A percentile compares a stretch with the other conserved stretches of the same genome.
These are phyloP conservation scores for Lanius collurio DNA, from an alignment of 2,113 vertebrate species.

Conservation along the genomic window DNA sequence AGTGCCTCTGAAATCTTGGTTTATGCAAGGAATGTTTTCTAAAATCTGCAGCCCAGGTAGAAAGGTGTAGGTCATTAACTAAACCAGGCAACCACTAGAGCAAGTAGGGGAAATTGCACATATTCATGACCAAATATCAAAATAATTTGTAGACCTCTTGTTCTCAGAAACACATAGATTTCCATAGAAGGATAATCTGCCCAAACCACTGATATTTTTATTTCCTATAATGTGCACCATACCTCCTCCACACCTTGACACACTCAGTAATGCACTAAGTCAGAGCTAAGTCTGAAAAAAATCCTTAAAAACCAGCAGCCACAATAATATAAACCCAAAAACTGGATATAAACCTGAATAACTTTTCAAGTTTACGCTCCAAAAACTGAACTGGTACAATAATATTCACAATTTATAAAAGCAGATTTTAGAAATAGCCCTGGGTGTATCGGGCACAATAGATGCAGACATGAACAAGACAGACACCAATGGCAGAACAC, in stretches of 20 bases:
- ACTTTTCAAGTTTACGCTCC: background rate
- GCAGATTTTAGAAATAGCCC: background rate
- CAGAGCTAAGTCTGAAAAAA: background rate
- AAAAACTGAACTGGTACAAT: background rate
- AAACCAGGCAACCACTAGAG: background rate
- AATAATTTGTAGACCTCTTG: background rate
- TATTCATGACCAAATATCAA: background rate
- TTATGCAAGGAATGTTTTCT: background rate
- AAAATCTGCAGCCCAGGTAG: background rate
- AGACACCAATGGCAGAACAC: background rate
- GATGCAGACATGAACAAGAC: conserved; percentile 2
- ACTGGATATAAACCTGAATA: background rate
- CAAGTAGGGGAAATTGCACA: background rate
- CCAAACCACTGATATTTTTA: background rate
- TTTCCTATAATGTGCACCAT: background rate
- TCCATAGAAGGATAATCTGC: background rate
- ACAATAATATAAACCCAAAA: background rate
- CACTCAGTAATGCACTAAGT: background rate
- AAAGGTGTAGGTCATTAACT: background rate
- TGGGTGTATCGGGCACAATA: background rate
- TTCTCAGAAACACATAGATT: background rate
- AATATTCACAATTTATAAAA: background rate
- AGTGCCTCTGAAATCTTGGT: background rate
- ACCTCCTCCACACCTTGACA: background rate
- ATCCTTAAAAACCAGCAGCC: background rate